Base-by-base conservation (phyloP, 1,140 invertebrate species). In the Drosophila suzukii region DNA sequence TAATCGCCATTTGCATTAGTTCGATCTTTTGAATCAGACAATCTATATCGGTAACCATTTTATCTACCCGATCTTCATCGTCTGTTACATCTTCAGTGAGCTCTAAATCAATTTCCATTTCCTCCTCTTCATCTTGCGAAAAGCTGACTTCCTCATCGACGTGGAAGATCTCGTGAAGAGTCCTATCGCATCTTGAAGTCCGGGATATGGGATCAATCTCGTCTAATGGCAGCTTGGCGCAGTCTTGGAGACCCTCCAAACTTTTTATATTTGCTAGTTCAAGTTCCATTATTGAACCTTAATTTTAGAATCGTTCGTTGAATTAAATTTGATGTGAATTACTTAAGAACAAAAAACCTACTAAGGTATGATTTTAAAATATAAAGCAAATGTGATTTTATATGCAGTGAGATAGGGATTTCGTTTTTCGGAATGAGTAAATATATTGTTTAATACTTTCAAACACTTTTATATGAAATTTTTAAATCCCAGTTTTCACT, bases 121-220 rank as follows among this genome's bases (percentile, higher is more conserved):
- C 77, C 17, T 63, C 73, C 13, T 63, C 61, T 0, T 39, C 63
- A 10, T 41, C 8, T 39, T 54, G 2, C 7, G 75, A 65, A 6
- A 85, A 83, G 43, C 67, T 83, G 12, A 85, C 62, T 15, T 68
- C 24, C 17, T 80, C 80, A 5, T 83, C 73, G 10, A 41, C 75
- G 12, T 83, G 20, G 13, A 83, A 82, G 15, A 83, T 83, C 47
- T 83, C 81, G 8, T 78, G 47, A 10, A n/a, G 13, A 4, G 55
- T 60, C 4, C 8, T 32, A 4, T n/a, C 47, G 15, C 81, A 82
- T 4, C 59, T 51, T 4, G 67, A 8, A 1, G 56, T 55, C 6
- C 80, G 79, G 1, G 13, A 57, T 6, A 83, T 20, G 11, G 79
- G 24, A 46, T 84, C 80, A 17, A 83, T 84, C 15, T 71, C 54